Evolutionary conservation across 2,113 vertebrate species (phyloP).

Genomic region (Triplophysa dalaica): DNA sequence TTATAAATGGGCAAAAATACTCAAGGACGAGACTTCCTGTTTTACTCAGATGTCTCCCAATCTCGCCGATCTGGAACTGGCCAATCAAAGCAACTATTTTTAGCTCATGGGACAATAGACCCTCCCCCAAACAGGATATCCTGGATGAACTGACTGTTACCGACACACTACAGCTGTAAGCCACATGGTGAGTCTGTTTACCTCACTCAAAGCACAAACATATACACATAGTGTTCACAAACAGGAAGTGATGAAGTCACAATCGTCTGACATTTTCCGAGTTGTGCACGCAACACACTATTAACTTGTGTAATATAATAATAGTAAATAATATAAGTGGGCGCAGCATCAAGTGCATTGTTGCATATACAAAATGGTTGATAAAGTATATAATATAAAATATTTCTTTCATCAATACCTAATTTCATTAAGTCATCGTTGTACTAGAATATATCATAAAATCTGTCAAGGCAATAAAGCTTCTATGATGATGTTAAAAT

Average conservation of each 20-base stretch:
- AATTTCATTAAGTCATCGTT: too few relatives aligned
- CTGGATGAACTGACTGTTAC: constrained; percentile 73
- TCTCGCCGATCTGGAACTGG: constrained; percentile 48
- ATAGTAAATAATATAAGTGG: too few relatives aligned
- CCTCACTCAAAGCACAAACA: constrained; percentile 26
- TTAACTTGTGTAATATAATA: not conserved
- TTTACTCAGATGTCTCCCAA: constrained; percentile 51
- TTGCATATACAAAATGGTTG: not conserved
- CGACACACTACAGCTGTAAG: constrained; percentile 58
- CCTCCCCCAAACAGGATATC: constrained; percentile 71
- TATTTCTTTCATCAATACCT: too few relatives aligned
- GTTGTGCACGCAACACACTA: not conserved
- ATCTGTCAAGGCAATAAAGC: too few relatives aligned
- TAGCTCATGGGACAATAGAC: constrained; percentile 69
- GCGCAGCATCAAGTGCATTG: too few relatives aligned
- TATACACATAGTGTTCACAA: constrained; percentile 34
- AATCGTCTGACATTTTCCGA: constrained; percentile 2
- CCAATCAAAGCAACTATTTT: constrained; percentile 71
- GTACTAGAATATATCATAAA: too few relatives aligned
- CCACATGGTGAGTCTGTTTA: constrained; percentile 35
- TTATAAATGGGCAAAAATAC: constrained; percentile 45
- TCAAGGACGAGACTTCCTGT: constrained; percentile 62
- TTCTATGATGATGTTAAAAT: too few relatives aligned
- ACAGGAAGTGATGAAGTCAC: constrained; percentile 47
- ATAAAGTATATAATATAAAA: too few relatives aligned